Conservation (phyloP, 1,140 invertebrate genomes). For the Nixonia krombeini region DNA sequence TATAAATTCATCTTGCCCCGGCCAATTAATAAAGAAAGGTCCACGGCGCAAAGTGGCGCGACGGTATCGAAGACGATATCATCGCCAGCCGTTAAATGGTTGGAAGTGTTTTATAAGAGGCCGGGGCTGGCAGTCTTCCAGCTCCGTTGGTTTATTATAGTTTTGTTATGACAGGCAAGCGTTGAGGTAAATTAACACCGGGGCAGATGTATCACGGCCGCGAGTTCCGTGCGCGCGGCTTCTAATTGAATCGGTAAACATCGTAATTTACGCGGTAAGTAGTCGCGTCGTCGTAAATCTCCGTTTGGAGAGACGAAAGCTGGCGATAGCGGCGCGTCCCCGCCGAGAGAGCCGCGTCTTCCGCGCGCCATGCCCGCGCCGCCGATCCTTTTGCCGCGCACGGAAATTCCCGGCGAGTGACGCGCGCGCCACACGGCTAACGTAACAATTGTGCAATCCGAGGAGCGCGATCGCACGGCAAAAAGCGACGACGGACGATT, state of each 20-base stretch:
- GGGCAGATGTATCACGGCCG: constrained; percentile 68
- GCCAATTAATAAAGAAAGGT: no score
- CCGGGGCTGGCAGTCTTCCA: constrained; percentile 27
- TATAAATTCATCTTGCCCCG: no score
- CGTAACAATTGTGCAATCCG: constrained; percentile 24
- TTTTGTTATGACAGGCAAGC: constrained; percentile 69
- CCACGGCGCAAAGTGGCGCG: no score
- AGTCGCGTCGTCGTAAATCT: constrained; percentile 50
- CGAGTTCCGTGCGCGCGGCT: constrained; percentile 50
- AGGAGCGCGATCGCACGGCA: no score
- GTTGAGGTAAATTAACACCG: constrained; percentile 70
- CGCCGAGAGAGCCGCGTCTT: no score
- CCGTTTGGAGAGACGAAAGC: constrained; percentile 39
- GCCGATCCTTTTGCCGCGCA: constrained; percentile 30
- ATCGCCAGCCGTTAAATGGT: constrained; percentile 30
- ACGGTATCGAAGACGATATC: no score
- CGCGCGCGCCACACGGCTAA: constrained; percentile 34
- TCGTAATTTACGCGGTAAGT: constrained; percentile 66
- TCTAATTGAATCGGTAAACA: constrained; percentile 73
- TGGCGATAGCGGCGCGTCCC: constrained; percentile 26
- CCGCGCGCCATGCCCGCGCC: constrained; percentile 7
- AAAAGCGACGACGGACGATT: no score
- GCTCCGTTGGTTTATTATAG: constrained; percentile 68
- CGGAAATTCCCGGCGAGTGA: constrained; percentile 37
- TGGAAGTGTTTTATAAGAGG: constrained; percentile 31